phyloP scores from a whole-genome alignment of 1,140 invertebrate species.

The Brachionus koreanus region DNA sequence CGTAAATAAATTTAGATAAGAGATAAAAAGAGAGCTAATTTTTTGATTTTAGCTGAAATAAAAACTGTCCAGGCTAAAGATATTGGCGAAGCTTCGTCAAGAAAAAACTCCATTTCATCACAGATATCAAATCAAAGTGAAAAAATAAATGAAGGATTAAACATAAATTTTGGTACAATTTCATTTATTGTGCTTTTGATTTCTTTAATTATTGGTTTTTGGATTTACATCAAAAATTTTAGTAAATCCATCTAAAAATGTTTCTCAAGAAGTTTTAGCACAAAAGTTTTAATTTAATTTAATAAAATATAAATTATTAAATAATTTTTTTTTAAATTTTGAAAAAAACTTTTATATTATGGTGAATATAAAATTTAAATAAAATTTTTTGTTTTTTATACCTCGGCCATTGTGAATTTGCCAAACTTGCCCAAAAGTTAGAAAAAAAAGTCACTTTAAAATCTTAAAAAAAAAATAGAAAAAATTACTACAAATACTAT shows the following conservation, averaged over 20 bases:
- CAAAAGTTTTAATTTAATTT: neutral
- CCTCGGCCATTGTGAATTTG: too few relatives aligned
- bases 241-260: neutral
- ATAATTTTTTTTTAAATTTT: too few relatives aligned
- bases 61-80: neutral
- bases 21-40: neutral
- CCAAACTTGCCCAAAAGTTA: too few relatives aligned
- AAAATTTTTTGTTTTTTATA: too few relatives aligned
- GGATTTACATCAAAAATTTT: neutral
- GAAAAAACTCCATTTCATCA: neutral
- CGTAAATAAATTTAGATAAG: neutral
- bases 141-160: neutral
- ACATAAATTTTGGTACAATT: neutral
- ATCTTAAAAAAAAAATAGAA: too few relatives aligned
- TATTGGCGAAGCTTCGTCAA: neutral
- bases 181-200: neutral
- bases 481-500: too few relatives aligned
- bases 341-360: too few relatives aligned
- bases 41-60: constrained; percentile 1
- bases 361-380: too few relatives aligned
- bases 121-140: neutral
- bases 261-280: neutral
- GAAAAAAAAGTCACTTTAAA: too few relatives aligned
- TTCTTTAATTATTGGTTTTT: neutral
- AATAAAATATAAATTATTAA: neutral